phyloP scores from a whole-genome alignment of 2,113 vertebrate genomes.

The Corythoichthys haematopterus region DNA sequence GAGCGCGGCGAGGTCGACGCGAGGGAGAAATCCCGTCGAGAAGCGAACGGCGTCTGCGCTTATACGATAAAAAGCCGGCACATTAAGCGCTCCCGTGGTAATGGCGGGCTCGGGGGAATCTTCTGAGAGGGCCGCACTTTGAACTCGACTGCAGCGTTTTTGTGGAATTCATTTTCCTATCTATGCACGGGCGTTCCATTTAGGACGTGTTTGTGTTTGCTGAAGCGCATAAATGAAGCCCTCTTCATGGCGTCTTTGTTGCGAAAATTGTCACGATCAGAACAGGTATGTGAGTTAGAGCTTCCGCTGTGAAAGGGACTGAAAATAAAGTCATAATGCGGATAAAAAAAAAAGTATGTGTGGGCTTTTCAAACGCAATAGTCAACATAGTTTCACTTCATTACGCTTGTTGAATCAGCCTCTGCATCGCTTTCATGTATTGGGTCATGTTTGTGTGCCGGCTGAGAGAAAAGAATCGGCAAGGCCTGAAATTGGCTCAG shows the following conservation, averaged over 20 bases:
- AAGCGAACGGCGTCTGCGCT: neutral
- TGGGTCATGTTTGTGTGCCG: neutral
- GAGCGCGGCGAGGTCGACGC: neutral
- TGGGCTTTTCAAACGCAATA: neutral
- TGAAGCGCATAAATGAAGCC: neutral
- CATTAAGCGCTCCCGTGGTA: neutral
- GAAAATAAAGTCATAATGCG: neutral
- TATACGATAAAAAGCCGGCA: conserved; percentile 3
- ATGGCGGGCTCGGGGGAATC: neutral
- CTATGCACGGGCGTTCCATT: neutral
- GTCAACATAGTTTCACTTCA: neutral
- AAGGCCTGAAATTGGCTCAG: neutral
- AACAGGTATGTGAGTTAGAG: neutral
- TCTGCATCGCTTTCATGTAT: neutral
- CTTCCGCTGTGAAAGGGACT: neutral
- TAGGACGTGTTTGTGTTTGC: neutral
- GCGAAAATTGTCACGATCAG: neutral
- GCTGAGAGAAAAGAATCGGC: neutral
- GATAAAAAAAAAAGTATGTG: neutral
- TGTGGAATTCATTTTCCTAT: neutral
- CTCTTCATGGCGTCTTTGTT: neutral
- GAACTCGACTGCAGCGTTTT: neutral
- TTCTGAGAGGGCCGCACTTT: neutral
- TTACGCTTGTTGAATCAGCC: neutral
- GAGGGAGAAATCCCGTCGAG: neutral